Evolutionary conservation across 2,888 invertebrate species (phyloP).

Genomic region (Thumatha senex): DNA sequence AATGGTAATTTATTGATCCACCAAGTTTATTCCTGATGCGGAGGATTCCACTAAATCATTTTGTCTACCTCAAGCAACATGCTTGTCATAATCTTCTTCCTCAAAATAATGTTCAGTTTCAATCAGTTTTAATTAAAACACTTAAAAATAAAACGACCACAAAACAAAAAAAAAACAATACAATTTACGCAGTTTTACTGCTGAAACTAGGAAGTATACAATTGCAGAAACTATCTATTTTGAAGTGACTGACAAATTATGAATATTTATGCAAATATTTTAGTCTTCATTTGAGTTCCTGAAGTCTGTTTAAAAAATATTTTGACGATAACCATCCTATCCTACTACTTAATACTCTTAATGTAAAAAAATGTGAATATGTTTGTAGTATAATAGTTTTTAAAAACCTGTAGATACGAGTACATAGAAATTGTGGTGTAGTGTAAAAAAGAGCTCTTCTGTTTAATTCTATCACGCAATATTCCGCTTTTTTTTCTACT

Average conservation of each 20-base stretch:
- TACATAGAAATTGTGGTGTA: too few species aligned
- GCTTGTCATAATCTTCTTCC: constrained; percentile 65
- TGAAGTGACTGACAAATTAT: constrained; percentile 43
- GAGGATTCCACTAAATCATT: constrained; percentile 60
- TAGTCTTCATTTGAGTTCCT: constrained; percentile 14
- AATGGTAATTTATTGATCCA: too few species aligned
- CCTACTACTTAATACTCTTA: too few species aligned
- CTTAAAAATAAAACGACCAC: constrained; percentile 58
- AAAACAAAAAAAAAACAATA: constrained; percentile 47
- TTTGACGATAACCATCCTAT: too few species aligned
- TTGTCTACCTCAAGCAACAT: constrained; percentile 58
- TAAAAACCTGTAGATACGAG: too few species aligned
- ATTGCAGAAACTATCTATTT: constrained; percentile 47
- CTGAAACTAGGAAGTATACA: constrained; percentile 38
- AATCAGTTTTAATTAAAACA: constrained; percentile 69
- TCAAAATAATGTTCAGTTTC: constrained; percentile 68
- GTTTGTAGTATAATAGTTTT: too few species aligned
- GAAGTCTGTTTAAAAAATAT: too few species aligned
- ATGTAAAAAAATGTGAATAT: too few species aligned
- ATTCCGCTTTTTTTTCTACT: too few species aligned
- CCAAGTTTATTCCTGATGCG: too few species aligned
- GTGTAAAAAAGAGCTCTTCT: too few species aligned
- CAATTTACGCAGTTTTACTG: constrained; percentile 52
- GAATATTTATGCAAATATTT: constrained; percentile 44
- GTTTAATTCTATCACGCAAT: too few species aligned